phyloP scores from a whole-genome alignment of 2,888 invertebrate species.

The Hemithea aestivaria region DNA sequence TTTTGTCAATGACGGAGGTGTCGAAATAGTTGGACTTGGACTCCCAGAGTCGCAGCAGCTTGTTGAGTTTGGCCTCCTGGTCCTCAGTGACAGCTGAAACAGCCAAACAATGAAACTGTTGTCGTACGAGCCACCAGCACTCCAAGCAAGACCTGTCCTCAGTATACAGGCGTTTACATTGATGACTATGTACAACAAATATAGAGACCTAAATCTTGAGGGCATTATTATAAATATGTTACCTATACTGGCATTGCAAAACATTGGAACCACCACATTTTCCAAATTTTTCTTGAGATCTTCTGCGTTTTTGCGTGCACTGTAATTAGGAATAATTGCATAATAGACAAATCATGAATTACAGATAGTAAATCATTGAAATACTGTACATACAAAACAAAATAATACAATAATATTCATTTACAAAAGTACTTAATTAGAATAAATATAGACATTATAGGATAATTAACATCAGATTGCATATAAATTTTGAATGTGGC shows the following conservation, averaged over 20 bases:
- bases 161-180: slow-evolving; percentile 61
- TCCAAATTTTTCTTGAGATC: slow-evolving; percentile 96
- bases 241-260: slow-evolving; percentile 94
- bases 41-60: slow-evolving; percentile 97
- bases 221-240: slow-evolving; percentile 79
- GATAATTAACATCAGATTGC: too few relatives aligned
- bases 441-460: too few relatives aligned
- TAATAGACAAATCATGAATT: slow-evolving; percentile 64
- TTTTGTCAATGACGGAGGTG: slow-evolving; percentile 88
- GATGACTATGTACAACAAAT: slow-evolving; percentile 63
- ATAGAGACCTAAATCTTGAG: slow-evolving; percentile 73
- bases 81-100: slow-evolving; percentile 89
- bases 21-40: slow-evolving; percentile 95
- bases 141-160: slow-evolving; percentile 73
- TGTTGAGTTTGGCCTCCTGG: slow-evolving; percentile 93
- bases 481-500: too few relatives aligned
- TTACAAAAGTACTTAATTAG: background rate
- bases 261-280: slow-evolving; percentile 98
- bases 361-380: slow-evolving; percentile 38
- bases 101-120: slow-evolving; percentile 62
- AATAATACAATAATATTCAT: background rate
- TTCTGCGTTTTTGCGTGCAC: slow-evolving; percentile 96
- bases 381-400: slow-evolving; percentile 14
- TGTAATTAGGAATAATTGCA: slow-evolving; percentile 81
- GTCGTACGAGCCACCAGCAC: slow-evolving; percentile 51